Percentiles rank a stretch among this genome's conserved stretches.
These are phyloP conservation scores for Lithophane leautieri DNA, from an alignment of 2,888 invertebrate species.

Conservation along the genomic window DNA sequence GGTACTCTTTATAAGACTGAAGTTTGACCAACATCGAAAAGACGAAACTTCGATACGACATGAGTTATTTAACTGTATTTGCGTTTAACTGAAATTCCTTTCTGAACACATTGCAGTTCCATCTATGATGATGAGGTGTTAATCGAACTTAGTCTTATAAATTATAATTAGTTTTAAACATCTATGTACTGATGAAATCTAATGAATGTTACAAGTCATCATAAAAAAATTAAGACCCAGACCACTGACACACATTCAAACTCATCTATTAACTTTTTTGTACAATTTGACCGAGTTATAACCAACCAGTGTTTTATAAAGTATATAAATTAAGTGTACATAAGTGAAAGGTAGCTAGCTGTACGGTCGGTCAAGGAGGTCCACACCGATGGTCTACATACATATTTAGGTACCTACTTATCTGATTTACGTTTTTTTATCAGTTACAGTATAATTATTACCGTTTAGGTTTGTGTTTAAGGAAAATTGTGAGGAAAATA, in stretches of 20 bases:
- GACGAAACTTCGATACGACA: background rate
- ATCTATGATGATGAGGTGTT: background rate
- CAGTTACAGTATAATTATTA: slow-evolving; percentile 17
- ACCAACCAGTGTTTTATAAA: slow-evolving; percentile 34
- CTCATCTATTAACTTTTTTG: slow-evolving; percentile 40
- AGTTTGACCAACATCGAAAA: background rate
- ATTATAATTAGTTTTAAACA: background rate
- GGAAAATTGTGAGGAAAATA: slow-evolving; percentile 48
- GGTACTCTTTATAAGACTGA: background rate
- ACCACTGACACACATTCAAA: slow-evolving; percentile 23
- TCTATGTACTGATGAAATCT: background rate
- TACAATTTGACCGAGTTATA: slow-evolving; percentile 34
- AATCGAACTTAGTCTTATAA: background rate
- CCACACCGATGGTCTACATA: slow-evolving; percentile 76
- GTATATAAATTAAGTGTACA: slow-evolving; percentile 57
- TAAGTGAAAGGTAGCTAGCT: slow-evolving; percentile 81
- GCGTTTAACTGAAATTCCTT: background rate
- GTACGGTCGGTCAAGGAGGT: slow-evolving; percentile 84
- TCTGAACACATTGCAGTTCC: background rate
- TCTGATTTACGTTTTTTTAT: slow-evolving; percentile 55
- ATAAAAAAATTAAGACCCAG: slow-evolving; percentile 31
- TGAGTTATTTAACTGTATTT: background rate
- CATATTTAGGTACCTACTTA: slow-evolving; percentile 58
- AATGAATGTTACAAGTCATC: background rate
- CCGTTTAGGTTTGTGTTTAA: slow-evolving; percentile 29